Base-by-base conservation (phyloP, 2,888 invertebrate species). In the Saturnia pavonia region DNA sequence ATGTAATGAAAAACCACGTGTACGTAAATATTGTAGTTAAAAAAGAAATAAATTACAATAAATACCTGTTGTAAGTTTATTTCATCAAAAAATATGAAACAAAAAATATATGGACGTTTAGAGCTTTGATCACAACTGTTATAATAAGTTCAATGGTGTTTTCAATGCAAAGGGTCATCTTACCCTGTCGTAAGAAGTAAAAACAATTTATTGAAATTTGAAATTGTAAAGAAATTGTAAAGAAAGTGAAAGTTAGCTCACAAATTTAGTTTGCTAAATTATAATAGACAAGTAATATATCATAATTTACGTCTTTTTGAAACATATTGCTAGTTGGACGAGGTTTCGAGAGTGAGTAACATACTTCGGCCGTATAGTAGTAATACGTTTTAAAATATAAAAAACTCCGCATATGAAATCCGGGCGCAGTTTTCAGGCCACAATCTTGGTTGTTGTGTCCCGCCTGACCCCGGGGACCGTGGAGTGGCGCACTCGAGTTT, bases 381-480 rank as follows among this genome's bases (percentile, higher is more conserved):
- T 19, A 1, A 19, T 11, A 60, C 3, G 57, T 27, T 60, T 60
- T 60, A 60, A 25, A 27, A 60, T 60, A 57, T 51, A 51, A 8
- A 60, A 25, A 60, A 27, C 25, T 60, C 14, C 25, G 40, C 71
- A 69, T 70, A 74, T 73, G 54, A 69, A 72, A 74, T 73, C 71
- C 72, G 70, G 72, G 74, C 73, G 73, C 67, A 72, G 65, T 70
- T 69, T 70, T 80, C 76, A 74, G 73, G 74, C 71, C 76, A 77
- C 75, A 80, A 80, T 82, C 79, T 78, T 70, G 72, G 75, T 78
- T 78, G 78, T 74, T 76, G 77, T 74, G 74, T 74, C 72, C 72
- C 70, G 70, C 79, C 77, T 60, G 73, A 70, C 63, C 79, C 79
- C 72, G 71, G 71, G 73, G 72, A 69, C 71, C 75, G 43, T 67